Conservation (phyloP, 2,797 vertebrate genomes). For the Mus spretus region DNA sequence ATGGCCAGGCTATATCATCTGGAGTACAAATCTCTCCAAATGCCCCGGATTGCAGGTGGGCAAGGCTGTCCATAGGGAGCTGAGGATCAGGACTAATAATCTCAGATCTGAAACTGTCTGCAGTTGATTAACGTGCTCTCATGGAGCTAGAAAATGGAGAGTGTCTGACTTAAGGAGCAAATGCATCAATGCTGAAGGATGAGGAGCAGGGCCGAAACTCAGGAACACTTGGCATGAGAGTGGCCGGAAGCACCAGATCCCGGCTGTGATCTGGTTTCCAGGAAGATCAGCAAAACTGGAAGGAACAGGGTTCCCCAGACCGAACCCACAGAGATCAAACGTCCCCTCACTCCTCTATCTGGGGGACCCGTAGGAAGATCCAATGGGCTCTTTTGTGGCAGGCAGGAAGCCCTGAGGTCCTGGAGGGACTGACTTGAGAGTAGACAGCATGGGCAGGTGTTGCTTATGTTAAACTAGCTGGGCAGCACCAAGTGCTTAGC, state of each 20-base stretch:
- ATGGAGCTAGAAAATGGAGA: background rate
- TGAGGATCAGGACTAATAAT: background rate
- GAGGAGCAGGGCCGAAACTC: no score
- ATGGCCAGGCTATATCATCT: background rate
- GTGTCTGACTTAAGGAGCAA: background rate
- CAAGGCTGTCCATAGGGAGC: background rate
- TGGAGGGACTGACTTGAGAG: background rate
- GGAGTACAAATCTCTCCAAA: background rate
- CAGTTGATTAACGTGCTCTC: background rate
- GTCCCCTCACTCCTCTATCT: background rate
- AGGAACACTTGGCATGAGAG: background rate
- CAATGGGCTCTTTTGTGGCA: conserved; percentile 19
- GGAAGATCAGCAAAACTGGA: background rate
- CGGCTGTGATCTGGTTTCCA: background rate
- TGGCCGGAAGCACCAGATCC: background rate
- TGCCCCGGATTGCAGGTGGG: background rate
- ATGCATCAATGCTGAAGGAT: background rate
- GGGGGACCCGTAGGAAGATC: background rate
- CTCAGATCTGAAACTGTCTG: background rate
- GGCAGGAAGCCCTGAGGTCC: conserved; percentile 60
- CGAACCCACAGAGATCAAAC: background rate
- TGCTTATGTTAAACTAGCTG: conserved; percentile 25
- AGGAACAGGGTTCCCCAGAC: background rate
- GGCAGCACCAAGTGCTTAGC: fast-evolving
- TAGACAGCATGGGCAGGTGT: background rate